Evolutionary conservation across 2,113 vertebrate genomes (phyloP).

Genomic region (Epinephelus moara): DNA sequence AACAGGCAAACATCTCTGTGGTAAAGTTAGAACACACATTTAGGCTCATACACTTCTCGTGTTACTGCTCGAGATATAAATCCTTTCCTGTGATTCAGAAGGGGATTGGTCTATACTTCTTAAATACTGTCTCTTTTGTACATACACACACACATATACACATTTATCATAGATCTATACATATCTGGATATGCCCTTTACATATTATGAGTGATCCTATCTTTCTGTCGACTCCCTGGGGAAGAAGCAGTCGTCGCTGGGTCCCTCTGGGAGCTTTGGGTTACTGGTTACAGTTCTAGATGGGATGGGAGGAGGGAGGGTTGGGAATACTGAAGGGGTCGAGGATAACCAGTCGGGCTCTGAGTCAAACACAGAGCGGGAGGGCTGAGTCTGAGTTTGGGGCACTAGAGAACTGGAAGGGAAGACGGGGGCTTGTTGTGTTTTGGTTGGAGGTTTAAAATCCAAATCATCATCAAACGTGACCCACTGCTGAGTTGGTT

Average conservation of each 20-base stretch:
- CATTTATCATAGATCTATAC: constrained; percentile 75
- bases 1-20: constrained; percentile 35
- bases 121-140: constrained; percentile 78
- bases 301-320: constrained; percentile 86
- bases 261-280: constrained; percentile 67
- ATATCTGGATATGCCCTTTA: constrained; percentile 70
- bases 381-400: constrained; percentile 66
- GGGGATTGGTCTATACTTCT: constrained; percentile 58
- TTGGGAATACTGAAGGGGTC: constrained; percentile 80
- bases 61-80: constrained; percentile 35
- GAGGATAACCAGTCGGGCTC: constrained; percentile 84
- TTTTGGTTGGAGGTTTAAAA: constrained; percentile 47
- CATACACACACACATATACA: constrained; percentile 77
- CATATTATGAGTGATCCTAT: constrained; percentile 72
- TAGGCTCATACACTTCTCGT: constrained; percentile 29
- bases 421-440: constrained; percentile 41
- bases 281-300: constrained; percentile 80
- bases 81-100: constrained; percentile 46
- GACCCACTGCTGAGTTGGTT: constrained; percentile 89
- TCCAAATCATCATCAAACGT: constrained; percentile 85
- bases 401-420: constrained; percentile 24
- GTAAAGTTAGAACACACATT: constrained; percentile 14
- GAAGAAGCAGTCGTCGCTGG: constrained; percentile 72
- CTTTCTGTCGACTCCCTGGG: constrained; percentile 88
- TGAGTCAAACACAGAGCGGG: constrained; percentile 71